Evolutionary conservation across 2,797 vertebrate genomes (phyloP), one percentile per base, ranked within the genome.

Genomic region (Rhabdophis nuchalis): DNA sequence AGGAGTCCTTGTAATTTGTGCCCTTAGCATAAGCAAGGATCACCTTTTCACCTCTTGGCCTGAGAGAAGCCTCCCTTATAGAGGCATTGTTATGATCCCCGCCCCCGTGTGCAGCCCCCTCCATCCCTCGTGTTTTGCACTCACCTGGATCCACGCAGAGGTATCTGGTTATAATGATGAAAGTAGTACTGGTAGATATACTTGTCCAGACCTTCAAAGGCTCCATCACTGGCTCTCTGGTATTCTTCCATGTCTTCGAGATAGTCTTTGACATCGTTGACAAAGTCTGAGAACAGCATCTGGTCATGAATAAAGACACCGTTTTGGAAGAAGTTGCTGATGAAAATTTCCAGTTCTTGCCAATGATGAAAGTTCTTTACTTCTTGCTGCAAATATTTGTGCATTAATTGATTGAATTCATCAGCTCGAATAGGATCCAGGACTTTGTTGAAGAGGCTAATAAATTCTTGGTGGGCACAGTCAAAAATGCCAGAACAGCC

Each of bases 211-310:
- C 98, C 98, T 90, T 98, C 97, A 93, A 99, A 99, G 46, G 97
- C 96, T 0, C 98, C 97, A 11, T 97, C 97, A 10, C 98, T 95
- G 10, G 96, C 96, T 46, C 97, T 96, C 68, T 97, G 98, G 95
- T 99, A 98, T 92, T 98, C 98, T 57, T 98, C 97, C 97, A 99
- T 98, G 95, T 98, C 97, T 92, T 96, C 98, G 93, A 99, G 98
- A 94, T 99, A 99, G 95, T 98, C 97, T 94, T 99, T 98, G 93
- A 99, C 97, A 25, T 98, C 98, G 10, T 98, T 98, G 53, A 99
- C 98, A 94, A 99, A 99, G 97, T 99, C 99, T 1, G 98, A 98
- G 96, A 99, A 99, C 90, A 98, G 97, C 98, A 99, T 99, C 97
- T 98, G 98, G 95, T 99, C 98, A 0, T 99, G 99, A 96, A 99